Conservation (phyloP, 2,113 vertebrate species). For the Sphyrna mokarran region DNA sequence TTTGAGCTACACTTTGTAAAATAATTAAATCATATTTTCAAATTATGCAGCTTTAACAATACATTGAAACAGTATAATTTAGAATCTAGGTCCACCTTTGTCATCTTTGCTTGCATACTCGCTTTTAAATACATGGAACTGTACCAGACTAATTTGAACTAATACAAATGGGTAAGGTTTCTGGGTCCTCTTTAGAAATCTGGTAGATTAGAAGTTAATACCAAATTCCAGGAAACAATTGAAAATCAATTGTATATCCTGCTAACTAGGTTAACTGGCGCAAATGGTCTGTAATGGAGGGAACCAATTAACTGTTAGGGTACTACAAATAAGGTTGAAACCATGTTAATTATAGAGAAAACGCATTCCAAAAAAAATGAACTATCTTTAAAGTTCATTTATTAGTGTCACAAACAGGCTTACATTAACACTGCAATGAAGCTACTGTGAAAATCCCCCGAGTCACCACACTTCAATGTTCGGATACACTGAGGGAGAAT, state of each 20-base stretch:
- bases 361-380: background rate
- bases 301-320: background rate
- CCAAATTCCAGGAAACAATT: background rate
- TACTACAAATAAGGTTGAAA: background rate
- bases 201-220: background rate
- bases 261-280: no score
- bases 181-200: background rate
- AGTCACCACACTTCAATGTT: no score
- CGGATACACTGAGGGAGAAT: no score
- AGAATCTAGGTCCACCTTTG: background rate
- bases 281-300: background rate
- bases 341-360: background rate
- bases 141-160: background rate
- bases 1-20: background rate
- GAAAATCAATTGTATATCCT: no score
- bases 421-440: no score
- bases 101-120: background rate
- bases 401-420: no score
- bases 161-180: background rate
- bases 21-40: background rate
- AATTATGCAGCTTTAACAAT: background rate
- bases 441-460: no score
- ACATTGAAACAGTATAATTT: background rate
- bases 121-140: background rate
- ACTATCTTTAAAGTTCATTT: background rate